phyloP scores from a whole-genome alignment of 1,140 invertebrate species.

The honey bee (Apis mellifera) region Amel_HAv3.1 CM009934.2:9566001-9566500 shows the following conservation, averaged over 20 bases:
- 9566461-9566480: not conserved
- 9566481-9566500: not conserved
- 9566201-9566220: not conserved
- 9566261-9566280: conserved; percentile 14
- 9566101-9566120: too few relatives aligned
- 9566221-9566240: too few relatives aligned
- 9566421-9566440: conserved; percentile 22
- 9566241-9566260: conserved; percentile 1
- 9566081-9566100: too few relatives aligned
- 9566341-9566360: not conserved
- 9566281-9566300: not conserved
- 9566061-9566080: too few relatives aligned
- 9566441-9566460: not conserved
- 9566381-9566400: not conserved
- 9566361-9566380: not conserved
- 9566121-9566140: too few relatives aligned
- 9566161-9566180: too few relatives aligned
- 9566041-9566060: too few relatives aligned
- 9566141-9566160: not conserved
- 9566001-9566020: too few relatives aligned
- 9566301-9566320: not conserved
- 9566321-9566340: not conserved
- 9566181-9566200: too few relatives aligned
- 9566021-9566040: too few relatives aligned
- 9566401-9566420: conserved; percentile 9